These are phyloP conservation scores for Odontomyia ornata DNA, from an alignment of 2,888 invertebrate species.

Conservation along the genomic window DNA sequence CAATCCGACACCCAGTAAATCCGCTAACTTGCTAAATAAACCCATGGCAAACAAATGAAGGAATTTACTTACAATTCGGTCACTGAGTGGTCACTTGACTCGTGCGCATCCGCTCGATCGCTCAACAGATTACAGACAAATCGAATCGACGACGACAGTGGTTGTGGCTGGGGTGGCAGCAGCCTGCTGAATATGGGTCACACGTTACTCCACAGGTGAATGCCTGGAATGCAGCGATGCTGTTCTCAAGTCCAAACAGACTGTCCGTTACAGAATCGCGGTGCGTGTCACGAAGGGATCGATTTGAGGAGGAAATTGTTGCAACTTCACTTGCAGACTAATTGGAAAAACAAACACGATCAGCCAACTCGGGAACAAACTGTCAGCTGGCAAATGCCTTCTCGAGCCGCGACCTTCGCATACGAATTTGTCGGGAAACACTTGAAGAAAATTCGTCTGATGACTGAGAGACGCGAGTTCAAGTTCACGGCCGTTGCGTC, in stretches of 20 bases:
- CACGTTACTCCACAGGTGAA: constrained; percentile 11
- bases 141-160: no score
- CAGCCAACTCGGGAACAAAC: background rate
- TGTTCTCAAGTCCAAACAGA: background rate
- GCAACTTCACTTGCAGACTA: background rate
- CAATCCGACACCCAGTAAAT: no score
- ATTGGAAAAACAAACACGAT: constrained; percentile 21
- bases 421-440: constrained; percentile 5
- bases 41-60: background rate
- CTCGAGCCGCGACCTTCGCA: background rate
- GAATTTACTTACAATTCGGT: constrained; percentile 25
- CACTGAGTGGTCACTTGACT: constrained; percentile 13
- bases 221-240: background rate
- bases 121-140: constrained; percentile 7
- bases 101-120: constrained; percentile 7
- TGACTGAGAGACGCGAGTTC: constrained; percentile 17
- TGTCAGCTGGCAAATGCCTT: background rate
- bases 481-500: constrained; percentile 29
- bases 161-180: background rate
- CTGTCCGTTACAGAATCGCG: background rate
- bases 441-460: constrained; percentile 9
- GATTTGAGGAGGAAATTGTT: constrained; percentile 12
- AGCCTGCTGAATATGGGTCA: constrained; percentile 7
- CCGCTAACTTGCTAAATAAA: no score
- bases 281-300: constrained; percentile 16